These are phyloP conservation scores for Mola mola DNA, from an alignment of 2,113 vertebrate genomes.

Conservation along the genomic window DNA sequence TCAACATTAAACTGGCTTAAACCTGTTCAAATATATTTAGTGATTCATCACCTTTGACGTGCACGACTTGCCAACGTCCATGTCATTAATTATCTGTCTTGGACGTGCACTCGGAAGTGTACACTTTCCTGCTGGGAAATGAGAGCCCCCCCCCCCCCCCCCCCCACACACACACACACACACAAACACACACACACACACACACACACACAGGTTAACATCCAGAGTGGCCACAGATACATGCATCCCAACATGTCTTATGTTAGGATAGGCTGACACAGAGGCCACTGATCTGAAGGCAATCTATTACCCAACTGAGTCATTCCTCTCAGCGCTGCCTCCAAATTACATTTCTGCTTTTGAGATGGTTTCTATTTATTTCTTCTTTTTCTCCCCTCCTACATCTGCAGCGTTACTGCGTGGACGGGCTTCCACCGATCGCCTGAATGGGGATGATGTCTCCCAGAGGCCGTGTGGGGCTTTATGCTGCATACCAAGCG, in stretches of 20 bases:
- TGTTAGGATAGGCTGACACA: background rate
- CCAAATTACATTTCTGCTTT: constrained; percentile 64
- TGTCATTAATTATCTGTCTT: constrained; percentile 33
- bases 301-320: constrained; percentile 53
- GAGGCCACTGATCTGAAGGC: constrained; percentile 28
- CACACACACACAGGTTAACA: constrained; percentile 20
- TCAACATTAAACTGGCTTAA: background rate
- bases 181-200: background rate
- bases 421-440: constrained; percentile 55
- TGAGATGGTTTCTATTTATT: constrained; percentile 1
- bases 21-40: constrained; percentile 33
- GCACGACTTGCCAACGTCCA: constrained; percentile 6
- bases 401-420: constrained; percentile 20
- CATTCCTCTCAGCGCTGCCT: constrained; percentile 48
- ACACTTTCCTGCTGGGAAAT: constrained; percentile 37
- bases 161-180: no score
- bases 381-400: constrained; percentile 8
- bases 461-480: constrained; percentile 33
- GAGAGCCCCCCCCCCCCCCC: background rate
- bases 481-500: constrained; percentile 60
- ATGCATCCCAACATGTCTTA: constrained; percentile 10
- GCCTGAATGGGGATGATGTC: constrained; percentile 39
- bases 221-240: constrained; percentile 27
- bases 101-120: constrained; percentile 17
- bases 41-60: constrained; percentile 23